Base-by-base conservation (phyloP, 1,140 invertebrate species). In the Microplitis mediator region DNA sequence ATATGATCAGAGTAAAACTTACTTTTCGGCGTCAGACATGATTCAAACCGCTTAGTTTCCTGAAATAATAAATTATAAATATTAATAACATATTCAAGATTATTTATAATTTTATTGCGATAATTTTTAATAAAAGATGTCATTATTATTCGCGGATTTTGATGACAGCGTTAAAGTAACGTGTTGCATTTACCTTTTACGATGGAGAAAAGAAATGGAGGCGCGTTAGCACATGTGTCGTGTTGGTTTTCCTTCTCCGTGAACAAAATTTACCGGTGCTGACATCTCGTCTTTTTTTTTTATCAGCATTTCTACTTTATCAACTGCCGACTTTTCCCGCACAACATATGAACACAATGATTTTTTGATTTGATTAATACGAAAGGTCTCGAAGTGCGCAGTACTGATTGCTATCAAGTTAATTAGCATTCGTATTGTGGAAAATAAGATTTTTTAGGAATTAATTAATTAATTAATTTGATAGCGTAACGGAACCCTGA, bases 11-110 rank as follows among this genome's bases (percentile, higher is more conserved):
- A 63, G 14, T 6, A 31, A 67, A 77, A 89, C 90, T 91, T 88
- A 91, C 90, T 85, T 89, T 88, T 91, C 90, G 74, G 88, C 87
- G 83, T 91, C 90, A 63, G 91, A 91, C 91, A 91, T 91, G 80
- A 82, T 90, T 83, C 4, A 35, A 8, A 16, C 5, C 56, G 11
- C 14, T 23, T 66, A 60, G 35, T 11, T 2, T 74, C 14, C 83
- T 85, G 77, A 85, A 87, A 86, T 85, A 87, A 81, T 78, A 11
- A 76, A 62, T 78, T 9, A 64, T 71, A 5, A 70, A 76, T 79
- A 80, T 71, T 76, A 66, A 51, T 73, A 14, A 61, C 52, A 4
- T 4, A 51, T 52, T 69, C 5, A 34, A 0, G 14, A 34, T 36
- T 58, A 52, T 13, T 73, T 73, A 69, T 70, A 64, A 32, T 34